Percentiles rank a stretch among this genome's conserved stretches.
Evolutionary conservation across 2,888 invertebrate genomes (phyloP).

Genomic region (Ecdyonurus torrentis): DNA sequence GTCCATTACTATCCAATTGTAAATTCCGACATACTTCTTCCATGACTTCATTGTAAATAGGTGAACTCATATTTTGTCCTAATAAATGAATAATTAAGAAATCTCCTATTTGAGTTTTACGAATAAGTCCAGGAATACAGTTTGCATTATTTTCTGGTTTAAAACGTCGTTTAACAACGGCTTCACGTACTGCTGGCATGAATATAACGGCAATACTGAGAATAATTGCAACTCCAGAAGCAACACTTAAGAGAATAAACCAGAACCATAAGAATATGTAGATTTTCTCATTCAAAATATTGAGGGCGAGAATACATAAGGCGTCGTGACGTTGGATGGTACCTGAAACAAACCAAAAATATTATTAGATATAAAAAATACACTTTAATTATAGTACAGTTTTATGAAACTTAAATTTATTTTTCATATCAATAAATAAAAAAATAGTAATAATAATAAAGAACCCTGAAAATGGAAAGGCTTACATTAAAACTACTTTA

Average conservation of each 20-base stretch:
- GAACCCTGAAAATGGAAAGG: too few species aligned
- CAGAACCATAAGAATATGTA: constrained; percentile 88
- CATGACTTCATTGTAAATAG: constrained; percentile 62
- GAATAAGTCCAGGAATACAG: constrained; percentile 55
- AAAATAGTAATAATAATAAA: too few species aligned
- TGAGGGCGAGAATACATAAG: constrained; percentile 72
- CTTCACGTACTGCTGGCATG: constrained; percentile 63
- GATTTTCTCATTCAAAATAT: constrained; percentile 84
- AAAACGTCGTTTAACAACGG: constrained; percentile 62
- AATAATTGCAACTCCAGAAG: constrained; percentile 61
- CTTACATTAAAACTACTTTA: too few species aligned
- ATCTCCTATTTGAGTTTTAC: constrained; percentile 75
- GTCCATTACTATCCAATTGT: constrained; percentile 51
- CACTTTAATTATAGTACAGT: too few species aligned
- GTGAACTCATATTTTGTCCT: constrained; percentile 72
- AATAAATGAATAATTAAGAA: constrained; percentile 67
- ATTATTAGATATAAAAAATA: too few species aligned
- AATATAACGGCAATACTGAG: constrained; percentile 66
- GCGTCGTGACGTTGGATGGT: constrained; percentile 72
- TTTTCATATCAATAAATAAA: too few species aligned
- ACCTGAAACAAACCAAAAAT: constrained; percentile 27
- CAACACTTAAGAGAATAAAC: constrained; percentile 61
- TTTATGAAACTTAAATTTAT: too few species aligned
- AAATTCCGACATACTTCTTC: constrained; percentile 57
- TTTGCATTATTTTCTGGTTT: constrained; percentile 52